These are phyloP conservation scores for Drosophila nebulosa DNA, from an alignment of 1,140 invertebrate genomes.

Conservation along the genomic window DNA sequence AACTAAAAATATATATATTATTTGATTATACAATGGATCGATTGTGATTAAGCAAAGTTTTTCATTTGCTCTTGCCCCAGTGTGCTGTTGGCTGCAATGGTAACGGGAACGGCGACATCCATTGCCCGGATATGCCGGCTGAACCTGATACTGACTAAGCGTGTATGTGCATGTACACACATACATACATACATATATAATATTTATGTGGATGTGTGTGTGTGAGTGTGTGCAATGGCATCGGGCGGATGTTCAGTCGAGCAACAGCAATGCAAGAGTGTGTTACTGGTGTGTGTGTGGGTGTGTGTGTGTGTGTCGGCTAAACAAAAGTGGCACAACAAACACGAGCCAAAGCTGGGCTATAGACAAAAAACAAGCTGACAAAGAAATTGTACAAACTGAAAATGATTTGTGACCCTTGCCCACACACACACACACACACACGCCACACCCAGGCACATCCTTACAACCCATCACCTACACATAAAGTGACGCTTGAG, in stretches of 20 bases:
- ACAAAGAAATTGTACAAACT: slow-evolving; percentile 76
- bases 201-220: not conserved
- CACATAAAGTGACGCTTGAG: slow-evolving; percentile 46
- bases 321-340: slow-evolving; percentile 65
- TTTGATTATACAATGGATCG: no score
- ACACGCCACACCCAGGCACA: not conserved
- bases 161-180: not conserved
- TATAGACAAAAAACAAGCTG: slow-evolving; percentile 40
- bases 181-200: not conserved
- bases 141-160: slow-evolving; percentile 49
- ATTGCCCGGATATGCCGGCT: slow-evolving; percentile 54
- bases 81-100: slow-evolving; percentile 17
- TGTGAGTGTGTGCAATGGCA: slow-evolving; percentile 31
- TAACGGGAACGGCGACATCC: slow-evolving; percentile 29
- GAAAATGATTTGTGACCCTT: slow-evolving; percentile 69
- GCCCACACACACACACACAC: slow-evolving; percentile 7
- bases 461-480: slow-evolving; percentile 24
- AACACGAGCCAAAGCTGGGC: slow-evolving; percentile 21
- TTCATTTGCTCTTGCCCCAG: not conserved
- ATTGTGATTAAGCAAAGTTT: not conserved
- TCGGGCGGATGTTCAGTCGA: slow-evolving; percentile 71
- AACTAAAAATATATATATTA: not conserved
- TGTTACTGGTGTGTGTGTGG: not conserved
- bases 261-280: slow-evolving; percentile 46
- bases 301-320: slow-evolving; percentile 24